Conservation (phyloP, 2,797 vertebrate genomes). For the Coracias cyanogaster region DNA sequence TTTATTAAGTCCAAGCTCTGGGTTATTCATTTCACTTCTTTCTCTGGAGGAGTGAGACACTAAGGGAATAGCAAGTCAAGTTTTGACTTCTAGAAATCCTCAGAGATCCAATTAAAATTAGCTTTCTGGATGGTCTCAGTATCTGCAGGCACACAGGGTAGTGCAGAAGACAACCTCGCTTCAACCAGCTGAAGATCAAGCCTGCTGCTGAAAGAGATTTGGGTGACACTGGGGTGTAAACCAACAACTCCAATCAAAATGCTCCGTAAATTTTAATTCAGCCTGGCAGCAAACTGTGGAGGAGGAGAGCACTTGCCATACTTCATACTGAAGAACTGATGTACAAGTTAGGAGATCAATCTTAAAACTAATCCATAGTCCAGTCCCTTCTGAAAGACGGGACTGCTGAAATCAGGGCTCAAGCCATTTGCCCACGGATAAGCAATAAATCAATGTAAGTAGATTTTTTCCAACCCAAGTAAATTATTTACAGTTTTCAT, state of each 20-base stretch:
- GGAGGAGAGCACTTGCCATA: background rate
- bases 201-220: background rate
- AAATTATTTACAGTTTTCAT: background rate
- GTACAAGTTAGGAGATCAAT: background rate
- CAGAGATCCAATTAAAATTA: background rate
- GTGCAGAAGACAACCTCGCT: background rate
- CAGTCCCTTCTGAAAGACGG: background rate
- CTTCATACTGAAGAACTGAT: background rate
- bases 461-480: background rate
- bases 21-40: background rate
- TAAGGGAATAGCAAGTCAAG: background rate
- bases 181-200: background rate
- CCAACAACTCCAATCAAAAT: background rate
- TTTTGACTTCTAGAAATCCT: background rate
- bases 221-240: background rate
- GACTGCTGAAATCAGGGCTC: background rate
- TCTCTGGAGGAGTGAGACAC: background rate
- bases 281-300: background rate
- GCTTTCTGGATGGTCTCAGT: background rate
- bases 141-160: too few relatives aligned
- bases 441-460: background rate
- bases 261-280: background rate
- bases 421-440: background rate
- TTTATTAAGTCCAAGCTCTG: background rate
- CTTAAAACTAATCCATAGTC: background rate